Evolutionary conservation across 2,888 invertebrate genomes (phyloP).

Genomic region (Thera obeliscata): DNA sequence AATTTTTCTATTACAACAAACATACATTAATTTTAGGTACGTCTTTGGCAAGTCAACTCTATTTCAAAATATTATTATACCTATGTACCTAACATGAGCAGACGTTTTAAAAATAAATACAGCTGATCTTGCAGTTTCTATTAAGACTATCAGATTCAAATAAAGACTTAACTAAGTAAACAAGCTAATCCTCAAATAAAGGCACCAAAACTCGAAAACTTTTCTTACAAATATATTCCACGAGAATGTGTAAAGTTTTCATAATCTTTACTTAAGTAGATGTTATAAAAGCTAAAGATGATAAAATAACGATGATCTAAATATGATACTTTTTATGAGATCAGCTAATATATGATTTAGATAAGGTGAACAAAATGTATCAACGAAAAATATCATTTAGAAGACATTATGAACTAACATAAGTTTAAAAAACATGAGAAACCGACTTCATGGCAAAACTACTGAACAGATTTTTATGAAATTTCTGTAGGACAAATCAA

Average conservation of each 20-base stretch:
- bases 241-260: constrained; percentile 9
- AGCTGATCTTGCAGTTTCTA: constrained; percentile 34
- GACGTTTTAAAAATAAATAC: constrained; percentile 38
- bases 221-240: constrained; percentile 11
- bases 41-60: constrained; percentile 69
- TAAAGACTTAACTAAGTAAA: constrained; percentile 11
- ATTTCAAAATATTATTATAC: constrained; percentile 40
- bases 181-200: constrained; percentile 17
- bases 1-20: constrained; percentile 57
- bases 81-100: constrained; percentile 26
- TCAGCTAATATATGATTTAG: constrained; percentile 15
- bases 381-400: constrained; percentile 10
- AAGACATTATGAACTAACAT: constrained; percentile 15
- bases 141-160: constrained; percentile 39
- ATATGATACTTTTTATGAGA: constrained; percentile 28
- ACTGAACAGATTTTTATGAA: no score
- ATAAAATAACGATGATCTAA: constrained; percentile 13
- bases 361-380: no score
- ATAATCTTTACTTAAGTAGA: constrained; percentile 12
- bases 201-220: constrained; percentile 12
- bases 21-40: constrained; percentile 60
- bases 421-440: no score
- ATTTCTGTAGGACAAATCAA: no score
- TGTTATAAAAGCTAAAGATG: constrained; percentile 16
- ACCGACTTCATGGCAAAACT: no score